Conservation (phyloP, 1,140 invertebrate species). For the Tetramorium simillimum region DNA sequence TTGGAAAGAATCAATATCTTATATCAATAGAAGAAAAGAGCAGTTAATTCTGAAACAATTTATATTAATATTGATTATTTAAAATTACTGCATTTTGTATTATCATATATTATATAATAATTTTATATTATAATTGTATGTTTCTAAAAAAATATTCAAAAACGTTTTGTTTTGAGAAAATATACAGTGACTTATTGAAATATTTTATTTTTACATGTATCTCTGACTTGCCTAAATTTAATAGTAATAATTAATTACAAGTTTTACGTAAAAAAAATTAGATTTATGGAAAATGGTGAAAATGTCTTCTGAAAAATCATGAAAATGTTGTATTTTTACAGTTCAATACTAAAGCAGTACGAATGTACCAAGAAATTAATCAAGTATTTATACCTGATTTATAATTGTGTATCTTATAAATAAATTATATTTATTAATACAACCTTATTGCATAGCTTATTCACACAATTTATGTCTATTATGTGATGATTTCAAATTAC, state of each 20-base stretch:
- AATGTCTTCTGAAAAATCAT: neutral
- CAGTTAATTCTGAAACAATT: neutral
- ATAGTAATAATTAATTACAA: neutral
- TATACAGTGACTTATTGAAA: constrained; percentile 3
- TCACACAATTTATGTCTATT: neutral
- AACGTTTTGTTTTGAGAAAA: neutral
- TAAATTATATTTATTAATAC: constrained; percentile 51
- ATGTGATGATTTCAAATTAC: constrained; percentile 47
- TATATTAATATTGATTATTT: constrained; percentile 8
- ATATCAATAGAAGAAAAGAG: neutral
- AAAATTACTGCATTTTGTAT: neutral
- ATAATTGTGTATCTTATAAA: neutral
- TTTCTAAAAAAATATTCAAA: neutral
- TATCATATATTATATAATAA: neutral
- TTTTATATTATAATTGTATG: neutral
- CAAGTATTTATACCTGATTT: neutral
- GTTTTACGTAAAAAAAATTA: constrained; percentile 1
- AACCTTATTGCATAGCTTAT: neutral
- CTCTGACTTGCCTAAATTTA: neutral
- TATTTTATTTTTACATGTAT: neutral
- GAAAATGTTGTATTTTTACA: neutral
- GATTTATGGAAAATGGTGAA: neutral
- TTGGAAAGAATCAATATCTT: neutral
- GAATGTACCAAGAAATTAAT: neutral
- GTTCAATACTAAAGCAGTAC: neutral